phyloP scores from a whole-genome alignment of 2,113 vertebrate genomes.

The Onychostruthus taczanowskii region DNA sequence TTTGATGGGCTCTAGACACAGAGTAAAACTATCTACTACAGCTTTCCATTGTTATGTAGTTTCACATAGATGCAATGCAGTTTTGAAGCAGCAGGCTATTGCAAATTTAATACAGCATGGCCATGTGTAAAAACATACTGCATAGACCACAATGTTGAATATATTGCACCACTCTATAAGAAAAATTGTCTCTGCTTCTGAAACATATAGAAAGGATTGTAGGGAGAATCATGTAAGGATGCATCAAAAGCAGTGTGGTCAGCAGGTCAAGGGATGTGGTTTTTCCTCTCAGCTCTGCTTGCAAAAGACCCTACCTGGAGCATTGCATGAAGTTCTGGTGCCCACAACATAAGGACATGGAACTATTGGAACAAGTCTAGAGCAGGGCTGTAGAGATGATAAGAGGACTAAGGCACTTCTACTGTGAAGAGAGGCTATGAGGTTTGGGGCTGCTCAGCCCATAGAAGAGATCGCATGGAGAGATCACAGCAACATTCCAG shows the following conservation, averaged over 20 bases:
- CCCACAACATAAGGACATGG: not conserved
- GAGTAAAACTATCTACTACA: not conserved
- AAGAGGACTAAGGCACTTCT: too few relatives aligned
- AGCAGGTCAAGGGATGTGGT: not conserved
- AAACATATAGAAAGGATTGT: not conserved
- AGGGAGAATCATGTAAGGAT: not conserved
- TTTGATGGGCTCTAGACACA: not conserved
- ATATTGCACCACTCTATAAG: too few relatives aligned
- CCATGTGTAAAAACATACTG: not conserved
- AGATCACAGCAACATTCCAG: not conserved
- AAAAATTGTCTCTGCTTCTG: not conserved
- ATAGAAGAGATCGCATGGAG: not conserved
- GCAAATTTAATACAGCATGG: not conserved
- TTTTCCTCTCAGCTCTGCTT: not conserved
- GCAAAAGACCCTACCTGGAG: not conserved
- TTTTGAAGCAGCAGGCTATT: not conserved
- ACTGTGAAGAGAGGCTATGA: not conserved
- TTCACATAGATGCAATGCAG: not conserved
- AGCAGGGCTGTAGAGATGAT: not conserved
- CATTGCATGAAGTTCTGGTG: not conserved
- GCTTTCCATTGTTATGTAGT: not conserved
- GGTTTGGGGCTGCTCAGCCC: not conserved
- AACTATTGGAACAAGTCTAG: not conserved
- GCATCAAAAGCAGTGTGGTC: accelerated
- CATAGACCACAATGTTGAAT: not conserved